A percentile compares a stretch with the other conserved stretches of the same genome.
Evolutionary conservation across 2,888 invertebrate species (phyloP).

Genomic region (Andrena bicolor): DNA sequence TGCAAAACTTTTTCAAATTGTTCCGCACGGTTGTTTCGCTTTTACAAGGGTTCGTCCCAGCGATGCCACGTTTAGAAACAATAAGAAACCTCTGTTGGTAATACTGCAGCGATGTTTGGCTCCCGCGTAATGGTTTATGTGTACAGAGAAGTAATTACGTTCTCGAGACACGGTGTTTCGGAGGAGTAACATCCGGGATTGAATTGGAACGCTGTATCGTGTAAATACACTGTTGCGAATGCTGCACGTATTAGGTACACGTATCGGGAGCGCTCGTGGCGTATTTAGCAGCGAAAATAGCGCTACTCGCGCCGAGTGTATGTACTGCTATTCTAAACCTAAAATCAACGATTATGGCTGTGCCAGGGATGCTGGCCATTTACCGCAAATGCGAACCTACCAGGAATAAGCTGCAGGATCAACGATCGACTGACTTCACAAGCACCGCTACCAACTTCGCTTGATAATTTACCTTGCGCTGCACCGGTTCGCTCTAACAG

Average conservation of each 20-base stretch:
- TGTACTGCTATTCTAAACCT: slow-evolving; percentile 36
- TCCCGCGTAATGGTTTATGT: neutral
- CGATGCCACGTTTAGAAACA: neutral
- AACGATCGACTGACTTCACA: slow-evolving; percentile 59
- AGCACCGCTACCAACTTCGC: neutral
- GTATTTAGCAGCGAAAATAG: slow-evolving; percentile 56
- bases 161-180: slow-evolving; percentile 12
- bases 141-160: slow-evolving; percentile 11
- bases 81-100: too few relatives aligned
- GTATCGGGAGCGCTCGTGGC: neutral
- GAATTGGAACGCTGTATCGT: neutral
- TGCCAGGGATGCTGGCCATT: slow-evolving; percentile 36
- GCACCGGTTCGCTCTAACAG: slow-evolving; percentile 47
- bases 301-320: slow-evolving; percentile 43
- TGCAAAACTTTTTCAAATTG: neutral
- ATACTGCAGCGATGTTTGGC: neutral
- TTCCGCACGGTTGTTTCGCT: too few relatives aligned
- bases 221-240: neutral
- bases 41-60: too few relatives aligned
- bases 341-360: slow-evolving; percentile 59
- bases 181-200: slow-evolving; percentile 5
- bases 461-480: slow-evolving; percentile 54
- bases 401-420: slow-evolving; percentile 48
- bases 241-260: neutral
- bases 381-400: slow-evolving; percentile 44